Base-by-base conservation (phyloP, 2,797 vertebrate genomes). In the Lacerta viridis region DNA sequence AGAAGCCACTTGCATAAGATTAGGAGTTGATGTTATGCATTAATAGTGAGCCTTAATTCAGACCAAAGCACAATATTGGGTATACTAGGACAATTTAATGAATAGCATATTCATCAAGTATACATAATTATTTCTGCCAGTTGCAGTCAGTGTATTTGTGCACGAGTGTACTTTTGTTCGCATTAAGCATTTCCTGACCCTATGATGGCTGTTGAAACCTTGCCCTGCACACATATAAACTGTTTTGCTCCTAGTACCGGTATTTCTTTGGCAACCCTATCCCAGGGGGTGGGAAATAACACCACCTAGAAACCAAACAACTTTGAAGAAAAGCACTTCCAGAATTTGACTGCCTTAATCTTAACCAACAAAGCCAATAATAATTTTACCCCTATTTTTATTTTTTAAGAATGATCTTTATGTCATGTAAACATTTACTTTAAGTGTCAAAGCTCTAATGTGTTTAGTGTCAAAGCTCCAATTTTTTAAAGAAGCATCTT, bases 161-260 rank as follows among this genome's bases (percentile, higher is more conserved):
- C 9, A 36, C 10, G 20, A 25, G n/a, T 8, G 36, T 64, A 13
- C 43, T 36, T 83, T 71, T 36, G 13, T 43, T 23, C 5, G 29
- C 41, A 46, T 83, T 64, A 80, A 64, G 29, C 18, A 33, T 18
- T 33, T 61, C 59, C 15, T 64, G 59, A 6, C 55, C 36, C 59
- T 39, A 81, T 41, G 13, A 64, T 7, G 36, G 59, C 55, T 61
- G 33, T 55, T 18, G 39, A 41, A 27, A 66, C 25, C 13, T 66
- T 33, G 33, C 25, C 3, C 20, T 9, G 46, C 18, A 23, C 8
- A 23, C 11, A 64, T 18, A 23, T 36, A 55, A 17, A 55, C 13
- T 72, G 20, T n/a, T 84, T 83, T 84, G 68, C 20, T 72, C 27
- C 82, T 72, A 72, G 27, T 81, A n/a, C n/a, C n/a, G n/a, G n/a